Evolutionary conservation across 1,140 invertebrate genomes (phyloP).

Genomic region (Macrostomum lignano): DNA sequence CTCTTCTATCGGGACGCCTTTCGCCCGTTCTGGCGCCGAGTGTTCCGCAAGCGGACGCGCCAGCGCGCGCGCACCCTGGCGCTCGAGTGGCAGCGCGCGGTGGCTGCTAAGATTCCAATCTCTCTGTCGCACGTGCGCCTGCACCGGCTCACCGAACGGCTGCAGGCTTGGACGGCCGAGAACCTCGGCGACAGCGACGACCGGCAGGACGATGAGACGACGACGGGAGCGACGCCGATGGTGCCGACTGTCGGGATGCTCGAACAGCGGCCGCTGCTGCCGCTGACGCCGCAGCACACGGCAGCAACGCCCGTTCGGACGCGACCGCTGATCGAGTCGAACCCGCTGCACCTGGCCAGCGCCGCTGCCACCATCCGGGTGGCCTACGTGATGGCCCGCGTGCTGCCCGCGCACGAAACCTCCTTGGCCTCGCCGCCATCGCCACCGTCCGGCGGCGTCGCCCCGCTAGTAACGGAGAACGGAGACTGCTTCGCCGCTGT

Average conservation of each 20-base stretch:
- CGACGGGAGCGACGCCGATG: no score
- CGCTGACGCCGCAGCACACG: no score
- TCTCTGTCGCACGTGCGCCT: no score
- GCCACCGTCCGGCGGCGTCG: neutral
- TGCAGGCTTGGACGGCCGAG: neutral
- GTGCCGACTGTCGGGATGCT: no score
- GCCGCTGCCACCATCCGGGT: no score
- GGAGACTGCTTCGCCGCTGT: slow-evolving; percentile 8
- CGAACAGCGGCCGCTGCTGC: no score
- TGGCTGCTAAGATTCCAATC: no score
- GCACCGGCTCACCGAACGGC: no score
- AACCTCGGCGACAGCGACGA: neutral
- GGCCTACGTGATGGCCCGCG: no score
- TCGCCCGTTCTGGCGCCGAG: slow-evolving; percentile 29
- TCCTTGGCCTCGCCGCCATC: slow-evolving; percentile 2
- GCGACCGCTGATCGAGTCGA: slow-evolving; percentile 41
- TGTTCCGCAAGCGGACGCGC: neutral
- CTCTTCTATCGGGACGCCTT: slow-evolving; percentile 56
- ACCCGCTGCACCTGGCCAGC: slow-evolving; percentile 13
- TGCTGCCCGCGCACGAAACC: slow-evolving; percentile 9
- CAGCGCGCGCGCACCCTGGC: no score
- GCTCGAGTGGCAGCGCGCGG: no score
- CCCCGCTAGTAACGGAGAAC: neutral
- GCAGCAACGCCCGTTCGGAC: slow-evolving; percentile 35
- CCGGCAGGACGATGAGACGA: neutral